phyloP scores from a whole-genome alignment of 2,113 vertebrate species.

The Ammodytes dubius region DNA sequence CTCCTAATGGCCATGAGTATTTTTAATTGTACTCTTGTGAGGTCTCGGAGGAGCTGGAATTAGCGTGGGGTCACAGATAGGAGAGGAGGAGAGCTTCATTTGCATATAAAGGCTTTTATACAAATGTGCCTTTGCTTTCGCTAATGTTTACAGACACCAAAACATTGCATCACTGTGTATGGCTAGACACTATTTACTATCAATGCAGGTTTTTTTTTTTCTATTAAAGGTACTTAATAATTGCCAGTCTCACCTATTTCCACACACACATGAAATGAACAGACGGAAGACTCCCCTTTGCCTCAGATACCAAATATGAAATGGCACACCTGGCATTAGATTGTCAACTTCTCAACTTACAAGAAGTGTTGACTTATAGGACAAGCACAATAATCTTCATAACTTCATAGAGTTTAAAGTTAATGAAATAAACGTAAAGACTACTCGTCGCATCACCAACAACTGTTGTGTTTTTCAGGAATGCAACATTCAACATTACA shows the following conservation, averaged over 20 bases:
- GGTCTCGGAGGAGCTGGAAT: conserved; percentile 61
- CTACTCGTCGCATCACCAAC: too few species aligned
- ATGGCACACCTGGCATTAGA: not conserved
- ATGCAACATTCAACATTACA: too few species aligned
- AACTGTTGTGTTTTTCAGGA: too few species aligned
- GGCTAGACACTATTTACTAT: conserved; percentile 38
- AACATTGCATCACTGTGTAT: conserved; percentile 31
- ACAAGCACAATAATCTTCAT: too few species aligned
- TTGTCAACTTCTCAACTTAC: too few species aligned
- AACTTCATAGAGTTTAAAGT: too few species aligned
- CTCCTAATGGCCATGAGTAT: conserved; percentile 49
- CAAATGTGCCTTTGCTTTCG: conserved; percentile 47
- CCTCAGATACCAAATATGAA: not conserved
- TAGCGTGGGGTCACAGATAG: conserved; percentile 47
- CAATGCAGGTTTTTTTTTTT: conserved; percentile 8
- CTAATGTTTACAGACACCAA: conserved; percentile 51
- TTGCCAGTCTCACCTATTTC: conserved; percentile 8
- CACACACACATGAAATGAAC: not conserved
- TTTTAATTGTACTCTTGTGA: conserved; percentile 49
- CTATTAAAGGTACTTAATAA: conserved; percentile 38
- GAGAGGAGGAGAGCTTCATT: conserved; percentile 35
- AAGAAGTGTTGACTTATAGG: too few species aligned
- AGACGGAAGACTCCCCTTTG: not conserved
- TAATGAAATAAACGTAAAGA: too few species aligned
- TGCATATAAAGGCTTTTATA: conserved; percentile 68